A percentile compares a stretch with the other conserved stretches of the same genome.
Evolutionary conservation across 2,797 vertebrate genomes (phyloP).

Genomic region (Urophycis tenuis): DNA sequence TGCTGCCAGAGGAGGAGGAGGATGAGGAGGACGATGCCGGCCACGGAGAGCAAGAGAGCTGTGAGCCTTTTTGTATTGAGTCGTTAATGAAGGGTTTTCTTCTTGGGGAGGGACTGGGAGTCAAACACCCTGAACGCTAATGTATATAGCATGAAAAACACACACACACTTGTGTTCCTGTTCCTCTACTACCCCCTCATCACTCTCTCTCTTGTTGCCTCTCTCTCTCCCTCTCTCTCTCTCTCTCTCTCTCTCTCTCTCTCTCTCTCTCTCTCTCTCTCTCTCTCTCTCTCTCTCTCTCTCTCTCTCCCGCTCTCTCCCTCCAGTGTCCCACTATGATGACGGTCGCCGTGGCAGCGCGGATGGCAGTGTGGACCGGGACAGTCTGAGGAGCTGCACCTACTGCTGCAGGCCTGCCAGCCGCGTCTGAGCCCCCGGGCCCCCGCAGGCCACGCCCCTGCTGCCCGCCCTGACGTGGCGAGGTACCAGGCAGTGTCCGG

Average conservation of each 20-base stretch:
- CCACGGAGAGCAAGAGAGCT: slow-evolving; percentile 66
- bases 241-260: neutral
- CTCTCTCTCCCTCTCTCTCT: neutral
- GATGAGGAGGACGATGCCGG: slow-evolving; percentile 69
- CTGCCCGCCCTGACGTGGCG: slow-evolving; percentile 50
- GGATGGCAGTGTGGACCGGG: slow-evolving; percentile 67
- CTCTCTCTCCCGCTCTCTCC: slow-evolving; percentile 5
- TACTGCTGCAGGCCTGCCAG: slow-evolving; percentile 80
- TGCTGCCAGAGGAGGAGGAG: slow-evolving; percentile 71
- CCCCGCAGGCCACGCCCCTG: slow-evolving; percentile 58
- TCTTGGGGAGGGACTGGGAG: neutral
- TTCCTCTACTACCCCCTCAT: neutral
- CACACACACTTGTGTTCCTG: neutral
- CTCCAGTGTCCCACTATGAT: slow-evolving; percentile 71
- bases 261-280: neutral
- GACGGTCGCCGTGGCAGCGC: slow-evolving; percentile 71
- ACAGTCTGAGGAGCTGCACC: slow-evolving; percentile 74
- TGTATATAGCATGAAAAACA: neutral
- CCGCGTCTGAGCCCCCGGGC: slow-evolving; percentile 64
- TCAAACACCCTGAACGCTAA: neutral
- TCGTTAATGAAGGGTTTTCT: too few relatives aligned
- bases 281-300: neutral
- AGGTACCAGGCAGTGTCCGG: neutral
- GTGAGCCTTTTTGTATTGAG: slow-evolving; percentile 43
- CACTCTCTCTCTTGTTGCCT: too few relatives aligned